phyloP scores from a whole-genome alignment of 2,888 invertebrate species.

The Agrochola macilenta region DNA sequence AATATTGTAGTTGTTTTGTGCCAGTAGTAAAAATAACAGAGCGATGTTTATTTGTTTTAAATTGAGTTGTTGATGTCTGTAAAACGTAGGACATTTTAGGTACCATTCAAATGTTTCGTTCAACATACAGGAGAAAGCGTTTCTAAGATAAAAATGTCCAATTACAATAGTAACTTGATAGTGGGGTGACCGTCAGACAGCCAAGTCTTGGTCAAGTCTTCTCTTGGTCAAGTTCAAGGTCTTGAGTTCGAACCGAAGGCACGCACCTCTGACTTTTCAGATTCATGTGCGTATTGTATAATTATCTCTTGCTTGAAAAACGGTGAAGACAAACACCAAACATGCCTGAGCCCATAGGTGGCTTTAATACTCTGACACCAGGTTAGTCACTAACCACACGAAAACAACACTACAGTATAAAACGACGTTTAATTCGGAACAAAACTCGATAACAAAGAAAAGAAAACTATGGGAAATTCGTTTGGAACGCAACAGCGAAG shows the following conservation, averaged over 20 bases:
- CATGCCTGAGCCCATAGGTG: too few species aligned
- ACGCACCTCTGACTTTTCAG: too few species aligned
- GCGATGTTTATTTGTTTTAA: background rate
- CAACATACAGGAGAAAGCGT: background rate
- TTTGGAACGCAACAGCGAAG: slow-evolving; percentile 60
- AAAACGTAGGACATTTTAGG: background rate
- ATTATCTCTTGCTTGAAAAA: too few species aligned
- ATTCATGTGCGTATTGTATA: too few species aligned
- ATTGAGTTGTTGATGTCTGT: background rate
- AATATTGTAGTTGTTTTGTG: slow-evolving; percentile 25
- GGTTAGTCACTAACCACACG: too few species aligned
- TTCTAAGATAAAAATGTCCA: background rate
- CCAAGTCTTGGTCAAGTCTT: too few species aligned
- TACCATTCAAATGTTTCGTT: background rate
- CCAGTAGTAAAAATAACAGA: background rate
- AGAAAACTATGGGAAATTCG: slow-evolving; percentile 68
- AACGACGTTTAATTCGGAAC: slow-evolving; percentile 12
- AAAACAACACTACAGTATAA: background rate
- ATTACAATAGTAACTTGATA: background rate
- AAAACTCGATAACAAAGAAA: slow-evolving; percentile 50
- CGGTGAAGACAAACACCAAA: too few species aligned
- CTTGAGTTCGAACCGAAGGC: too few species aligned
- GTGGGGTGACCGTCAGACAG: too few species aligned
- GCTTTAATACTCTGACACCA: too few species aligned
- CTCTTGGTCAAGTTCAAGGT: too few species aligned